These are phyloP conservation scores for Datnioides undecimradiatus DNA, from an alignment of 2,113 vertebrate species.

Conservation along the genomic window DNA sequence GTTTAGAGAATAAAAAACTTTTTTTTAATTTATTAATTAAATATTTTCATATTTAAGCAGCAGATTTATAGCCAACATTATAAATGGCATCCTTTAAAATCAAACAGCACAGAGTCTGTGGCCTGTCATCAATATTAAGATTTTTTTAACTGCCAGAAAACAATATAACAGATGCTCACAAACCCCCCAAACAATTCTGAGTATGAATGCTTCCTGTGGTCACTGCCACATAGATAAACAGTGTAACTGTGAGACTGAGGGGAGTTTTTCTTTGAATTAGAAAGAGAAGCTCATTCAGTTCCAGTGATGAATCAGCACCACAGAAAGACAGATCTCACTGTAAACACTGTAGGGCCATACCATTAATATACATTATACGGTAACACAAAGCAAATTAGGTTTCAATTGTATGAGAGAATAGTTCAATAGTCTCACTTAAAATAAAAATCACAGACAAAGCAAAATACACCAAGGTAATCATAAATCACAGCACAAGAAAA, in stretches of 20 bases:
- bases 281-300: constrained; percentile 9
- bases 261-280: constrained; percentile 15
- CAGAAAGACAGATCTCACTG: constrained; percentile 26
- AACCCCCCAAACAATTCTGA: background rate
- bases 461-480: background rate
- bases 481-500: background rate
- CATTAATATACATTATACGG: constrained; percentile 41
- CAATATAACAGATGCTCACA: background rate
- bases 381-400: background rate
- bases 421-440: background rate
- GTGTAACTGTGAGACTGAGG: background rate
- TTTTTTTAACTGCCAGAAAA: background rate
- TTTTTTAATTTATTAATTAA: background rate
- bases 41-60: background rate
- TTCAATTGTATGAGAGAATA: background rate
- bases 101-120: background rate
- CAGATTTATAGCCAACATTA: background rate
- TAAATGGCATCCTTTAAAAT: background rate
- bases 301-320: constrained; percentile 29
- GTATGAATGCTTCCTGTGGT: background rate
- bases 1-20: too few species aligned
- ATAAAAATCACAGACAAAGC: constrained; percentile 8
- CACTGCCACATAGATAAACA: background rate
- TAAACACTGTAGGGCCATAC: constrained; percentile 6
- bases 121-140: background rate